These are phyloP conservation scores for Lepilemur septentrionalis DNA, from an alignment of 2,797 vertebrate genomes.

Conservation along the genomic window DNA sequence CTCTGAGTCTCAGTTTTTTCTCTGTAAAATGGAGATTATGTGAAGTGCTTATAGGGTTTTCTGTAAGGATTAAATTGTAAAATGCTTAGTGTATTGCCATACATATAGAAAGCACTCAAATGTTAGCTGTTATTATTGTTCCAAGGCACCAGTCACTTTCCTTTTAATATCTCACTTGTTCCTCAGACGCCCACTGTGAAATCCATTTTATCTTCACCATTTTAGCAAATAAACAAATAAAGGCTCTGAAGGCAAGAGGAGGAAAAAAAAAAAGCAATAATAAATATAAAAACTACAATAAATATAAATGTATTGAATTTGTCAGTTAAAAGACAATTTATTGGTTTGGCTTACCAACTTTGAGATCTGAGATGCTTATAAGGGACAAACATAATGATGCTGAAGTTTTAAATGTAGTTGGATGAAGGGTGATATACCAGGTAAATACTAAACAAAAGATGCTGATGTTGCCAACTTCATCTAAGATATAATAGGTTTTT, in stretches of 20 bases:
- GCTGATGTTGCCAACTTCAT: neutral
- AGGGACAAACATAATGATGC: neutral
- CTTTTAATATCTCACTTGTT: neutral
- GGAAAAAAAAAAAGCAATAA: neutral
- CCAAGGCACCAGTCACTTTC: neutral
- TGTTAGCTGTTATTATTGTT: neutral
- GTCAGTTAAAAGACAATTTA: neutral
- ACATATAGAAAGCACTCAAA: neutral
- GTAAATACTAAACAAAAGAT: neutral
- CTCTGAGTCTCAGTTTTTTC: neutral
- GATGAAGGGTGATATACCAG: neutral
- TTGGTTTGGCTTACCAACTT: neutral
- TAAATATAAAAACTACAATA: neutral
- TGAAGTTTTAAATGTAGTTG: neutral
- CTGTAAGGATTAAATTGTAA: neutral
- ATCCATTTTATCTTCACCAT: neutral
- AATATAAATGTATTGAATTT: neutral
- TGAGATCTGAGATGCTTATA: neutral
- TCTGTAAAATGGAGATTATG: neutral
- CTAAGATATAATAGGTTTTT: neutral
- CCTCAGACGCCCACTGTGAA: neutral
- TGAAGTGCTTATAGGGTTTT: neutral
- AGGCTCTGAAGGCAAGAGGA: neutral
- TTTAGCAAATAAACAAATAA: neutral
- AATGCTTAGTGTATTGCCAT: neutral